Conservation (phyloP, 1,140 invertebrate species). For the Eumeta japonica region DNA sequence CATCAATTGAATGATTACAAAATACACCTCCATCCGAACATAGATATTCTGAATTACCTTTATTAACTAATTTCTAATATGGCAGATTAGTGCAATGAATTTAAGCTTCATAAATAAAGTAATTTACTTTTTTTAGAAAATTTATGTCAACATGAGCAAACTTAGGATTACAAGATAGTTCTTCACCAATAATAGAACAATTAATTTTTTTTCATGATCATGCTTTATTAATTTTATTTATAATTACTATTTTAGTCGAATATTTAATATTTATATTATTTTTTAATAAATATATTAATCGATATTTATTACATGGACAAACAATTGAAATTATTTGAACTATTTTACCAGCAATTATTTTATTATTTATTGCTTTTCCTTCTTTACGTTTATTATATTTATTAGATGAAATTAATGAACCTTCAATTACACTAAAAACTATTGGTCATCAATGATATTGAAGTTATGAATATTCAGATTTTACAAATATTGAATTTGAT, state of each 20-base stretch:
- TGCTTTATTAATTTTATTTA: no score
- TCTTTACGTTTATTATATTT: constrained; percentile 62
- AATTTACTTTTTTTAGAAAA: no score
- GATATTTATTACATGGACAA: no score
- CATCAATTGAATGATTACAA: no score
- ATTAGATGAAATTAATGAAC: constrained; percentile 60
- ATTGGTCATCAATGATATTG: no score
- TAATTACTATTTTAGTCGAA: constrained; percentile 61
- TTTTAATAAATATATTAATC: constrained; percentile 53
- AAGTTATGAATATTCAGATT: no score
- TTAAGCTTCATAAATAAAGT: constrained; percentile 63
- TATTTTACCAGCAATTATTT: constrained; percentile 60
- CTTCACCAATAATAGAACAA: constrained; percentile 64
- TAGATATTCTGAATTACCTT: constrained; percentile 57
- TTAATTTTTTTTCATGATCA: no score
- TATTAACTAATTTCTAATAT: constrained; percentile 60
- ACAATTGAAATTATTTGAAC: constrained; percentile 67
- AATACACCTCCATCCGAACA: no score
- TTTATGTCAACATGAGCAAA: constrained; percentile 56
- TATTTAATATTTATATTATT: constrained; percentile 59
- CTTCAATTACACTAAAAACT: constrained; percentile 59
- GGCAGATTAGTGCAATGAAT: constrained; percentile 61
- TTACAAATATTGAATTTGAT: no score
- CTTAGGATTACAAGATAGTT: constrained; percentile 57
- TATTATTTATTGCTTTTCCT: no score